These are phyloP conservation scores for Sarcophaga carnaria DNA, from an alignment of 2,888 invertebrate species.

Conservation along the genomic window DNA sequence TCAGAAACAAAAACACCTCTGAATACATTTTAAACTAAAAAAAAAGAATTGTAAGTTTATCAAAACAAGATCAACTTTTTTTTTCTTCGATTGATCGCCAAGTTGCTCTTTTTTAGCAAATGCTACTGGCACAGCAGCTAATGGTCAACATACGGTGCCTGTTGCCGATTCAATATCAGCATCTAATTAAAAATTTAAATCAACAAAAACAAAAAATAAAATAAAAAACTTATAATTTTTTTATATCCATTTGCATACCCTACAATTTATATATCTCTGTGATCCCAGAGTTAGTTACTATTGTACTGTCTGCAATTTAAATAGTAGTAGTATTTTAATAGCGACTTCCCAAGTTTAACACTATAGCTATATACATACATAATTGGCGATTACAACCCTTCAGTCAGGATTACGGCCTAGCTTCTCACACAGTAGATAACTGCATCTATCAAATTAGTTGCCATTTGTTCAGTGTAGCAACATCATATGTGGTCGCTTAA, in stretches of 20 bases:
- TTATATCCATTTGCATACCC: slow-evolving; percentile 26
- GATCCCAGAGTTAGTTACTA: too few relatives aligned
- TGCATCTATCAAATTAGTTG: too few relatives aligned
- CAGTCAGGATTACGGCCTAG: too few relatives aligned
- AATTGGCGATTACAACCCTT: too few relatives aligned
- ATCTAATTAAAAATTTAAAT: slow-evolving; percentile 61
- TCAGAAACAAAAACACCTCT: slow-evolving; percentile 17
- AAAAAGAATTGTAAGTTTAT: slow-evolving; percentile 33
- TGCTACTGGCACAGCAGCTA: slow-evolving; percentile 39
- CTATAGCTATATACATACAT: too few relatives aligned
- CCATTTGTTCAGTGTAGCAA: too few relatives aligned
- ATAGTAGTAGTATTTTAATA: too few relatives aligned
- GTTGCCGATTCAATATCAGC: slow-evolving; percentile 31
- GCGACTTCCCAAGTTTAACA: too few relatives aligned
- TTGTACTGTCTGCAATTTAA: too few relatives aligned
- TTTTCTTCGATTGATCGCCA: slow-evolving; percentile 12
- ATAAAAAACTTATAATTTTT: not conserved
- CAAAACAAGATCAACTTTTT: slow-evolving; percentile 59
- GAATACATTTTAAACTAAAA: not conserved
- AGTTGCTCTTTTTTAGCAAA: slow-evolving; percentile 10
- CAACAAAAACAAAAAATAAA: slow-evolving; percentile 13
- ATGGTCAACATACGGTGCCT: not conserved
- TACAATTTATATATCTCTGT: slow-evolving; percentile 2
- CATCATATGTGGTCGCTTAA: too few relatives aligned
- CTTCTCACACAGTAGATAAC: too few relatives aligned